Evolutionary conservation across 35 echinoderm and acorn worm genomes (phyloP), one percentile per base, ranked within the genome.

Genomic region (Chiridota heheva): DNA sequence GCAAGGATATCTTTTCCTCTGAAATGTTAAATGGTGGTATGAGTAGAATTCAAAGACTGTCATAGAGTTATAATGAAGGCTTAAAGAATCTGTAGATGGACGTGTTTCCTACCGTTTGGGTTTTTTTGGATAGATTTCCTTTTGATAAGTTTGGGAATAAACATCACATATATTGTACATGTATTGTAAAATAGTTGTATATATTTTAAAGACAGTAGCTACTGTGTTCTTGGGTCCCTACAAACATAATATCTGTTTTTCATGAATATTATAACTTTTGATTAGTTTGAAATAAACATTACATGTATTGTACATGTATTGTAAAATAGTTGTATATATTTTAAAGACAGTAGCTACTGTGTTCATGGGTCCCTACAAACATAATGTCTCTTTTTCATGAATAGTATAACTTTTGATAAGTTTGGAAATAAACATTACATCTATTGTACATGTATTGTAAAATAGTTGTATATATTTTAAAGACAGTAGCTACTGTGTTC

Each of bases 41-140:
- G 46, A 84, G 81, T 71, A 42, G 70, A 16, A 73, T 68, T 40
- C 65, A 84, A 53, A 71, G 81, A 36, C 25, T 84, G 36, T 30
- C 81, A 16, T 36, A 60, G 8, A 84, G 60, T 59, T 47, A 58
- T 12, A 40, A 70, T n/a, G 69, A 72, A 31, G 39, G 37, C 2
- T 8, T 25, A 16, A 72, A 40, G 20, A 30, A 71, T 48, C 37
- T 8, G 7, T 22, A 22, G 8, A 56, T 26, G 47, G 60, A 61
- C n/a, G 16, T 29, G 48, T 13, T 42, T 7, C 34, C 67, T 32
- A 20, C 48, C 34, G 25, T 46, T 43, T 17, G 71, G 80, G 30
- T 70, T 39, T 34, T 69, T 40, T 32, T 70, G 65, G 69, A 66
- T 44, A 20, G 57, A 76, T 29, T 49, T 49, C 15, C 48, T 30